These are phyloP conservation scores for Eucidaris tribuloides DNA, from an alignment of 35 echinoderm and acorn worm species.

Conservation along the genomic window DNA sequence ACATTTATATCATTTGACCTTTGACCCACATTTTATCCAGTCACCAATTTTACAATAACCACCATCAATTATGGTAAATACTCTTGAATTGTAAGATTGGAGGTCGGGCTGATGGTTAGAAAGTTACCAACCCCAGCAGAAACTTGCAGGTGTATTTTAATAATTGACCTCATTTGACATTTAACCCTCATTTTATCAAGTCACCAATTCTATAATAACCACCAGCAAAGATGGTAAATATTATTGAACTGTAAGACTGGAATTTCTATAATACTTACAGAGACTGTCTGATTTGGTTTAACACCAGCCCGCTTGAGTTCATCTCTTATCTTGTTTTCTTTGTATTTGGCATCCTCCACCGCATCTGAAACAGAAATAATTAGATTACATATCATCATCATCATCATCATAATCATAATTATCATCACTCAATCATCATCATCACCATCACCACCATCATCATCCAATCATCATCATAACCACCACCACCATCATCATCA, in stretches of 20 bases:
- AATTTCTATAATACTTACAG: conserved; percentile 38
- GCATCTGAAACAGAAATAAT: conserved; percentile 47
- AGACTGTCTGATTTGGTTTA: conserved; percentile 8
- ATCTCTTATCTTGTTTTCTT: conserved; percentile 42
- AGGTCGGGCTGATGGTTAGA: too few species aligned
- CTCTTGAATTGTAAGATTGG: too few species aligned
- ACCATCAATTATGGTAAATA: too few species aligned
- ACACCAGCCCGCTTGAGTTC: conserved; percentile 52
- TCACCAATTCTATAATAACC: too few species aligned
- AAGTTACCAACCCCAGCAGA: too few species aligned
- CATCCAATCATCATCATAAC: not conserved
- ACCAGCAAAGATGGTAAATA: not conserved
- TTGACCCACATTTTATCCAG: too few species aligned
- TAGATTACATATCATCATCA: not conserved
- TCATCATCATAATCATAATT: not conserved
- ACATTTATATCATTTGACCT: too few species aligned
- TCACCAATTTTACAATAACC: too few species aligned
- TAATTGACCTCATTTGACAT: too few species aligned
- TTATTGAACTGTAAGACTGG: not conserved
- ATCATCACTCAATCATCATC: not conserved
- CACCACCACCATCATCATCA: not conserved
- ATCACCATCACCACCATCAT: not conserved
- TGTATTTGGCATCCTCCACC: conserved; percentile 41
- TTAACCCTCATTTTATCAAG: too few species aligned
- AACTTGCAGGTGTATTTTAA: too few species aligned